Percentiles rank a stretch among this genome's conserved stretches.
Conservation (phyloP, 2,888 invertebrate genomes). For the Cabera pusaria region DNA sequence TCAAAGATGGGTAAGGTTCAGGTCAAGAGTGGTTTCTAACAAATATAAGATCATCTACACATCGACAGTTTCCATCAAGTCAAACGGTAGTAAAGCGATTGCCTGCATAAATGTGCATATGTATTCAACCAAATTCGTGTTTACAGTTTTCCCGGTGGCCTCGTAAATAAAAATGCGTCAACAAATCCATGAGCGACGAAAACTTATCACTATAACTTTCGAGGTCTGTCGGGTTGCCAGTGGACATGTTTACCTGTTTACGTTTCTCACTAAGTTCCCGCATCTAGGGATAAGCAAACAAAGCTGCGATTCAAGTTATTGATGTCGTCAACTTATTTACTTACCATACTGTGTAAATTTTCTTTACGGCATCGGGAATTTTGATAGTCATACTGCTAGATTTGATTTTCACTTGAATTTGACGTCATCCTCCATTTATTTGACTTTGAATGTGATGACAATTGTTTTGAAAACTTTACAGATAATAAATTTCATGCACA, state of each 20-base stretch:
- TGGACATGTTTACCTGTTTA: constrained; percentile 27
- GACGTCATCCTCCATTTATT: background rate
- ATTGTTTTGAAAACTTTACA: too few relatives aligned
- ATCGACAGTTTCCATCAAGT: too few relatives aligned
- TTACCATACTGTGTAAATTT: constrained; percentile 47
- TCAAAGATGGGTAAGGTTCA: too few relatives aligned
- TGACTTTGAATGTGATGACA: too few relatives aligned
- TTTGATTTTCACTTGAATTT: constrained; percentile 16
- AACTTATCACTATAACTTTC: constrained; percentile 22
- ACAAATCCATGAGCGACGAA: constrained; percentile 14
- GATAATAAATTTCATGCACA: background rate
- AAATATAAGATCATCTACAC: too few relatives aligned
- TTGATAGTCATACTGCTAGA: constrained; percentile 51
- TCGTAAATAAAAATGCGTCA: constrained; percentile 8
- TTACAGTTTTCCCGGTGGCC: too few relatives aligned
- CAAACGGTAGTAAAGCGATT: too few relatives aligned
- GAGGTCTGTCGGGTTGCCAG: constrained; percentile 18
- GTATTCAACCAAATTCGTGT: too few relatives aligned
- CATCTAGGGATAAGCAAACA: constrained; percentile 18
- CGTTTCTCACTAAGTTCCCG: constrained; percentile 19
- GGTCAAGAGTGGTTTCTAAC: too few relatives aligned
- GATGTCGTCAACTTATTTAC: constrained; percentile 23
- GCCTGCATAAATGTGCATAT: too few relatives aligned
- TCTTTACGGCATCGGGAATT: constrained; percentile 56
- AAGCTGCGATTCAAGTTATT: constrained; percentile 9